A percentile compares a stretch with the other conserved stretches of the same genome.
Evolutionary conservation across 2,888 invertebrate species (phyloP).

Genomic region (Pteria penguin): DNA sequence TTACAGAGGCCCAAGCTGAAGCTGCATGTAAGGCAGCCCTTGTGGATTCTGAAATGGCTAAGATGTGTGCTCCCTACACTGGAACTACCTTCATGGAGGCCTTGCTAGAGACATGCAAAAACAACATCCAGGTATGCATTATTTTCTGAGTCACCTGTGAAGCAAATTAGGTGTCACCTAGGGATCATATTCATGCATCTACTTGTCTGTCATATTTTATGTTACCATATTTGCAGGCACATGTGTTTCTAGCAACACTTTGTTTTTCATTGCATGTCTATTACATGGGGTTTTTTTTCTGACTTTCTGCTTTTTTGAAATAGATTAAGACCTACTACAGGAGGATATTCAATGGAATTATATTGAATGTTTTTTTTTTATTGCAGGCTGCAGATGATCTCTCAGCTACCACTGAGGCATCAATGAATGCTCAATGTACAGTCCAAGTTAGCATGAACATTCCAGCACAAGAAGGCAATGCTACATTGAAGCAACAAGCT

Average conservation of each 20-base stretch:
- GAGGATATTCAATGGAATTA: no score
- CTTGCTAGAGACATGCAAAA: constrained; percentile 3
- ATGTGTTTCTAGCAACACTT: no score
- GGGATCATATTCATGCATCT: no score
- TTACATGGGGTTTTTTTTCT: no score
- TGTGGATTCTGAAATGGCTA: neutral
- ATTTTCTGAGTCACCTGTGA: neutral
- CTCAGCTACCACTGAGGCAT: neutral
- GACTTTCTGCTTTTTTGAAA: no score
- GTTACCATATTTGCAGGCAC: no score
- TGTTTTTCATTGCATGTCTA: no score
- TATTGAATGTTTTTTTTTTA: neutral
- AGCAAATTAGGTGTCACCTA: no score
- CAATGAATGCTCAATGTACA: constrained; percentile 12
- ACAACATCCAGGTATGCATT: constrained; percentile 15
- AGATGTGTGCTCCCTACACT: constrained; percentile 3
- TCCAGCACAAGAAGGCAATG: neutral
- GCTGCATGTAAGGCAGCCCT: neutral
- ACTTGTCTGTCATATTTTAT: no score
- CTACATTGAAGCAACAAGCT: neutral
- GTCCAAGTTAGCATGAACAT: constrained; percentile 5
- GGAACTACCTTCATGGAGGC: constrained; percentile 19
- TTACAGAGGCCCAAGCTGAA: neutral
- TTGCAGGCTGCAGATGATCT: constrained; percentile 23
- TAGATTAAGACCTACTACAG: no score